These are phyloP conservation scores for Drepana arcuata DNA, from an alignment of 1,140 invertebrate genomes.

Conservation along the genomic window DNA sequence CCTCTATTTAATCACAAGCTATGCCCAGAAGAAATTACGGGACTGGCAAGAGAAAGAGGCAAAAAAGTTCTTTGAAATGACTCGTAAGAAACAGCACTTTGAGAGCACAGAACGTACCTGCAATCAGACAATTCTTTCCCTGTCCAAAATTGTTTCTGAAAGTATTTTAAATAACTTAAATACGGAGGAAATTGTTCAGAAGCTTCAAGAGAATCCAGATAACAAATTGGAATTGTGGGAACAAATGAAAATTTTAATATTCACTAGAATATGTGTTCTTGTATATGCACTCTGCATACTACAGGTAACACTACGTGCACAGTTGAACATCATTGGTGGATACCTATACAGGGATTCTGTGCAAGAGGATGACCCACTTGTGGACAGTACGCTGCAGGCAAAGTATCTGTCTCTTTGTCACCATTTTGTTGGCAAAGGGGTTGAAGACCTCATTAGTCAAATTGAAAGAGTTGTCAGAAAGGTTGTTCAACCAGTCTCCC, in stretches of 20 bases:
- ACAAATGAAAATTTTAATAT: slow-evolving; percentile 83
- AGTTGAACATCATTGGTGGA: slow-evolving; percentile 90
- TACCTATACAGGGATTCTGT: slow-evolving; percentile 84
- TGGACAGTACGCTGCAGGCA: slow-evolving; percentile 76
- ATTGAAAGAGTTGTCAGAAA: slow-evolving; percentile 80
- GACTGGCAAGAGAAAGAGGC: slow-evolving; percentile 90
- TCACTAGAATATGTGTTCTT: slow-evolving; percentile 79
- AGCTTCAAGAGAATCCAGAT: slow-evolving; percentile 78
- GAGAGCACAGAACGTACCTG: slow-evolving; percentile 91
- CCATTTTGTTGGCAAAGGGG: slow-evolving; percentile 80
- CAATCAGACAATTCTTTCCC: slow-evolving; percentile 84
- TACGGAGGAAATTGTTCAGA: slow-evolving; percentile 81
- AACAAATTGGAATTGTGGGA: slow-evolving; percentile 90
- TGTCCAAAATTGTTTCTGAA: slow-evolving; percentile 81
- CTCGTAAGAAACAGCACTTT: slow-evolving; percentile 88
- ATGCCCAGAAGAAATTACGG: slow-evolving; percentile 82
- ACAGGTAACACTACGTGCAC: slow-evolving; percentile 84
- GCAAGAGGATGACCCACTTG: slow-evolving; percentile 48
- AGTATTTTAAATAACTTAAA: slow-evolving; percentile 78
- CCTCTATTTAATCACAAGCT: slow-evolving; percentile 77
- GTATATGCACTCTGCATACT: slow-evolving; percentile 89
- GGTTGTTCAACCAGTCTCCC: slow-evolving; percentile 76
- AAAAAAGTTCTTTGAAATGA: slow-evolving; percentile 82
- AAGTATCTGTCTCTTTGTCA: slow-evolving; percentile 81
- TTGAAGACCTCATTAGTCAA: slow-evolving; percentile 76